Percentiles rank a stretch among this genome's conserved stretches.
Evolutionary conservation across 2,888 invertebrate genomes (phyloP).

Genomic region (Tiliacea aurago): DNA sequence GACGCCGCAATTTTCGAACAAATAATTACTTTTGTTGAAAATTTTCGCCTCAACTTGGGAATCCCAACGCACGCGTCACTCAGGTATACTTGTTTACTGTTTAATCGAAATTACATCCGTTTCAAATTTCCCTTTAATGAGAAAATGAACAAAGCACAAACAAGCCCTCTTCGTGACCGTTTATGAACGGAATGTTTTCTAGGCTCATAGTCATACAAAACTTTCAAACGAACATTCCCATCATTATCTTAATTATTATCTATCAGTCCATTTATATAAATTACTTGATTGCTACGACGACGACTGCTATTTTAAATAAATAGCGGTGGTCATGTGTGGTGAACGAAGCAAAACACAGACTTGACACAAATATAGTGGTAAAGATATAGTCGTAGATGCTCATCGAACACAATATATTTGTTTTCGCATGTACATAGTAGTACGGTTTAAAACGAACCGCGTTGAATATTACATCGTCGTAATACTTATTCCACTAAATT

Average conservation of each 20-base stretch:
- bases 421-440: slow-evolving; percentile 27
- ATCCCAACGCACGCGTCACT: slow-evolving; percentile 73
- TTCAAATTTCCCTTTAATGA: slow-evolving; percentile 49
- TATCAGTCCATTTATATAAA: slow-evolving; percentile 40
- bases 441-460: slow-evolving; percentile 45
- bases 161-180: slow-evolving; percentile 48
- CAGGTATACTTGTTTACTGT: slow-evolving; percentile 65
- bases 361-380: slow-evolving; percentile 27
- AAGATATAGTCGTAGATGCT: slow-evolving; percentile 14
- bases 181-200: slow-evolving; percentile 49
- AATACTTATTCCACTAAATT: slow-evolving; percentile 58
- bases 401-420: slow-evolving; percentile 30
- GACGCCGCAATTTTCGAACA: slow-evolving; percentile 76
- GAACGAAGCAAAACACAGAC: slow-evolving; percentile 30
- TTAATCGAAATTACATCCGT: slow-evolving; percentile 63
- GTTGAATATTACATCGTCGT: slow-evolving; percentile 49
- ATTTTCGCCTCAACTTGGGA: slow-evolving; percentile 70
- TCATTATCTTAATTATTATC: slow-evolving; percentile 37
- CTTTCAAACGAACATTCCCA: slow-evolving; percentile 36
- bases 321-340: slow-evolving; percentile 12
- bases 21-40: slow-evolving; percentile 81
- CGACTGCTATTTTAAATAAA: slow-evolving; percentile 25
- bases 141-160: slow-evolving; percentile 33
- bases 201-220: slow-evolving; percentile 23
- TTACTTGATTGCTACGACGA: slow-evolving; percentile 34